phyloP scores from a whole-genome alignment of 2,113 vertebrate genomes.

The Brachirus orientalis region DNA sequence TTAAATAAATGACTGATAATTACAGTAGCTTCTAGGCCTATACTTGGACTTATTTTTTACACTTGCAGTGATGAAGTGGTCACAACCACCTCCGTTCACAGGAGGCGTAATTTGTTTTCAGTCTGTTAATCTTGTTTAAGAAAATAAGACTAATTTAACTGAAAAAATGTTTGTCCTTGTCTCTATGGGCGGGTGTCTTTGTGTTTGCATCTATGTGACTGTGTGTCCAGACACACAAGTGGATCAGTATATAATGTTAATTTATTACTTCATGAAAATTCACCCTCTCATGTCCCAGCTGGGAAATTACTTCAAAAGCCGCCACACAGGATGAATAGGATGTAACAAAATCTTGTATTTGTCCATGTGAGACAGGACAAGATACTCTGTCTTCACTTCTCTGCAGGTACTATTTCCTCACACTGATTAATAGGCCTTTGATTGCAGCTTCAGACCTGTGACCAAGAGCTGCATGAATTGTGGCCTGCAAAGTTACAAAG shows the following conservation, averaged over 20 bases:
- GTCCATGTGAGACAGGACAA: constrained; percentile 62
- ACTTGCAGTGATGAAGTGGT: no score
- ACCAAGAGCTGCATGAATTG: background rate
- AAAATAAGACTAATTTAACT: no score
- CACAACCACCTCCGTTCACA: no score
- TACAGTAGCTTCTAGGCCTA: background rate
- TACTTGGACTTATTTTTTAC: no score
- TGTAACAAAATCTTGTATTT: constrained; percentile 77
- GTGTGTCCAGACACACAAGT: no score
- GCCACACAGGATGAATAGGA: constrained; percentile 57
- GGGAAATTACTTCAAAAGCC: constrained; percentile 62
- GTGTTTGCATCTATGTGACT: constrained; percentile 9
- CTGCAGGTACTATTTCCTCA: constrained; percentile 48
- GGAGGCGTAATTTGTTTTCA: no score
- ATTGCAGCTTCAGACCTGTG: constrained; percentile 53
- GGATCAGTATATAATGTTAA: constrained; percentile 42
- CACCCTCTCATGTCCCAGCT: constrained; percentile 20
- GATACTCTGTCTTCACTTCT: constrained; percentile 65
- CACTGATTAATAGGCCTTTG: constrained; percentile 72
- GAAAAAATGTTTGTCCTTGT: background rate
- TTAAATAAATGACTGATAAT: background rate
- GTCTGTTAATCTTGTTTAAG: no score
- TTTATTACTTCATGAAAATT: constrained; percentile 65
- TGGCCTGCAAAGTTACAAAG: constrained; percentile 41
- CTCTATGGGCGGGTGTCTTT: background rate